Evolutionary conservation across 1,140 invertebrate genomes (phyloP), one percentile per base, ranked within the genome.

Genomic region (Pseudomyrmex sp.): DNA sequence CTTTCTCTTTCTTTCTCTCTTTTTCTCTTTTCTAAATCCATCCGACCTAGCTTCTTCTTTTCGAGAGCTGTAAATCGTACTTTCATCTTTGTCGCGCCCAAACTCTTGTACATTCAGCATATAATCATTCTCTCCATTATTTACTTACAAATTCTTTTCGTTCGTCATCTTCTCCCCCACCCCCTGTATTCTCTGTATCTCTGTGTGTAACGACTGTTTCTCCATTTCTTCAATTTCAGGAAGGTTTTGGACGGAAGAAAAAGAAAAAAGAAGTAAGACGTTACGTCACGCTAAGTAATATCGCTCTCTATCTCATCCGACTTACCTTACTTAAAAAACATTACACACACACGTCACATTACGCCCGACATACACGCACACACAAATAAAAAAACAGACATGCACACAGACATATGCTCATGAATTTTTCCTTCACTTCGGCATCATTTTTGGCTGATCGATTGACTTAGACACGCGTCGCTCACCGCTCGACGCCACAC

Each of bases 201-300:
- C 91, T 95, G 91, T 95, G 92, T 95, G 93, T 94, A 94, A 95
- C 93, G 90, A 93, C 91, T 94, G 94, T 92, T 94, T 95, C 92
- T 95, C 90, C 94, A 92, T 94, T 94, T 94, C 92, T 95, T 91
- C 95, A 95, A 96, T 97, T 97, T 94, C 96, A 97, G 96, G 96
- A 96, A 95, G 96, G 96, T 97, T 97, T 97, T 97, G 97, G 97
- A 97, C 97, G 97, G 96, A 97, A 97, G 97, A 98, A 97, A 97
- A 97, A 98, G 97, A 97, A 98, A 97, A 98, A 98, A 97, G 97
- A 98, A 98, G 97, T 98, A 98, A 98, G 97, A 97, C 94, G 92
- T 94, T 94, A 92, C 91, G 93, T 92, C 93, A 94, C 92, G 93
- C 92, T 93, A 94, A 93, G 92, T 94, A 94, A 93, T 93, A 91